Conservation (phyloP, 2,888 invertebrate genomes). For the Agonopterix heracliana region DNA sequence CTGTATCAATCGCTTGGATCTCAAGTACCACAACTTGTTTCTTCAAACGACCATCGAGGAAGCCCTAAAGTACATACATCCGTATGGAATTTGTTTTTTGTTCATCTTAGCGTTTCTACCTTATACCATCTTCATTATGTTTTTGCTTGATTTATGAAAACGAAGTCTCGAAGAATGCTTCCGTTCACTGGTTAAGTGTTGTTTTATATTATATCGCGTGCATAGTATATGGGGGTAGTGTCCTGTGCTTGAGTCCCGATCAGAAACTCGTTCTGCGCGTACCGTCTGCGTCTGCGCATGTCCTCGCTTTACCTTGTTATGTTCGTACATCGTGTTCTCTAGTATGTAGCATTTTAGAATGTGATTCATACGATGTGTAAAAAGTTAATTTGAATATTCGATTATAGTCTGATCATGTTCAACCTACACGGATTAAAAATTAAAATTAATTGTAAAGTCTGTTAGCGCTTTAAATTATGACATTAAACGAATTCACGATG, state of each 20-base stretch:
- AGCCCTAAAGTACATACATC: slow-evolving; percentile 35
- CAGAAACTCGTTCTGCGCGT: slow-evolving; percentile 7
- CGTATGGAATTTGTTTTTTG: slow-evolving; percentile 8
- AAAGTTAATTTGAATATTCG: not conserved
- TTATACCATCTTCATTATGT: no score
- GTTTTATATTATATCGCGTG: slow-evolving; percentile 2
- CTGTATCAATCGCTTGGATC: slow-evolving; percentile 40
- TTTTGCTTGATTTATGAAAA: no score
- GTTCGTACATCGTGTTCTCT: no score
- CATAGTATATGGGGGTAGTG: slow-evolving; percentile 6
- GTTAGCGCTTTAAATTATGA: no score
- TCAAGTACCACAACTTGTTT: slow-evolving; percentile 19
- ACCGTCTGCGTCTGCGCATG: not conserved
- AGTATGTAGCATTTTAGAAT: not conserved
- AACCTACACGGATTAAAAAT: slow-evolving; percentile 7
- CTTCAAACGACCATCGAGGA: slow-evolving; percentile 26
- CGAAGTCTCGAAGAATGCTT: no score
- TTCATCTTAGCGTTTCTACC: no score
- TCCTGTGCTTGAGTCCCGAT: slow-evolving; percentile 1
- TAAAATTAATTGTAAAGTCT: slow-evolving; percentile 2
- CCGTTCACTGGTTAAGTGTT: no score
- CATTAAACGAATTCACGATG: no score
- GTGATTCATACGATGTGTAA: not conserved
- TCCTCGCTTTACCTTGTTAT: slow-evolving; percentile 1
- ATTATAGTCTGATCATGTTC: not conserved